A percentile compares a stretch with the other conserved stretches of the same genome.
Evolutionary conservation across 2,888 invertebrate species (phyloP).

Genomic region (Diogma glabrata): DNA sequence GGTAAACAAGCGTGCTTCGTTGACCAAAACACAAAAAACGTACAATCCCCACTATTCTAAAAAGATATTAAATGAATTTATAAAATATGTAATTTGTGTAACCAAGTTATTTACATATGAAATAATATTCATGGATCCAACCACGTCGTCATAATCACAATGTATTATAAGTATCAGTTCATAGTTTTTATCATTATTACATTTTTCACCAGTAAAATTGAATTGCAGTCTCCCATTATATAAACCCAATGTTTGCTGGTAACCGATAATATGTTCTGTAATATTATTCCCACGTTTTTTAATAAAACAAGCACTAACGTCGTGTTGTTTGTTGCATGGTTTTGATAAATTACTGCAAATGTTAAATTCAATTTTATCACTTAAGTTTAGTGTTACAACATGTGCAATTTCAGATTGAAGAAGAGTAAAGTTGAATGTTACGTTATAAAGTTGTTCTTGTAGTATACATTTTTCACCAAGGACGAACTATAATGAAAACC

Average conservation of each 20-base stretch:
- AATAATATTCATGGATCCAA: slow-evolving; percentile 24
- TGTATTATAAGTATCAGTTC: slow-evolving; percentile 27
- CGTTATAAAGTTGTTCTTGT: slow-evolving; percentile 32
- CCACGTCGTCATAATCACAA: slow-evolving; percentile 33
- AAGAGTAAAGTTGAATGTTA: slow-evolving; percentile 29
- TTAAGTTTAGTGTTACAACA: slow-evolving; percentile 21
- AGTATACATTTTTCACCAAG: slow-evolving; percentile 22
- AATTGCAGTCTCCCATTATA: slow-evolving; percentile 30
- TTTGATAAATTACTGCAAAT: slow-evolving; percentile 29
- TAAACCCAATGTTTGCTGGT: slow-evolving; percentile 28
- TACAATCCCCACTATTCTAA: too few relatives aligned
- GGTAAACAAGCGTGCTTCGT: slow-evolving; percentile 32
- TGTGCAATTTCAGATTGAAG: slow-evolving; percentile 31
- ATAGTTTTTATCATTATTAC: slow-evolving; percentile 24
- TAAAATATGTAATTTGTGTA: background rate
- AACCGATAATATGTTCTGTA: slow-evolving; percentile 28
- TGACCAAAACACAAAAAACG: slow-evolving; percentile 29
- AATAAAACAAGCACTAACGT: slow-evolving; percentile 31
- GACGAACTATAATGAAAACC: too few relatives aligned
- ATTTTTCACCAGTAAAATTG: slow-evolving; percentile 29
- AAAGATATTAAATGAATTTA: too few relatives aligned
- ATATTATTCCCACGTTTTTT: slow-evolving; percentile 17
- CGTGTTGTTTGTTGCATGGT: slow-evolving; percentile 26
- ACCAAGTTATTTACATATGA: slow-evolving; percentile 25
- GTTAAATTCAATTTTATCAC: slow-evolving; percentile 31